A percentile compares a stretch with the other conserved stretches of the same genome.
Evolutionary conservation across 2,113 vertebrate genomes (phyloP).

Genomic region (Tychaedon coryphoeus): DNA sequence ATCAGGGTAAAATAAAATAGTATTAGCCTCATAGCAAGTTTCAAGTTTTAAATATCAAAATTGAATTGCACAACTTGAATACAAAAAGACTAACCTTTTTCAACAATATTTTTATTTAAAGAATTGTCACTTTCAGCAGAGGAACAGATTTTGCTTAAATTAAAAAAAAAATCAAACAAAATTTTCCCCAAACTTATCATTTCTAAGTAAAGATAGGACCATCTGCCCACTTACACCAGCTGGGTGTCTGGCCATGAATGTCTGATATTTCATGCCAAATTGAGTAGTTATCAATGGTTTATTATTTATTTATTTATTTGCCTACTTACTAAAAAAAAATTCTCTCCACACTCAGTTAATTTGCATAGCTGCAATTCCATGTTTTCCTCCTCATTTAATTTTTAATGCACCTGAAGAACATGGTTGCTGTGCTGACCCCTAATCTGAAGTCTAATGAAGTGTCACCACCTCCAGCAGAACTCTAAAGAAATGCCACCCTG

Average conservation of each 20-base stretch:
- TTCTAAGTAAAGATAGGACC: conserved; percentile 57
- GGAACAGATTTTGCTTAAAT: conserved; percentile 59
- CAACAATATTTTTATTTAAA: conserved; percentile 48
- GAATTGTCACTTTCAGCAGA: conserved; percentile 39
- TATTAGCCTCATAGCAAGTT: background rate
- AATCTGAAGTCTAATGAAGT: fast-evolving
- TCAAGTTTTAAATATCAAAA: conserved; percentile 10
- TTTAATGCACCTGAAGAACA: background rate
- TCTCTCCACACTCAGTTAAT: background rate
- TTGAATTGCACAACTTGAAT: conserved; percentile 13
- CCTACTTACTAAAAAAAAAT: background rate
- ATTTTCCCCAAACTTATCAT: conserved; percentile 40
- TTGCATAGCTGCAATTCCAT: background rate
- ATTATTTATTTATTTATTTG: conserved; percentile 48
- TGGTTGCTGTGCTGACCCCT: background rate
- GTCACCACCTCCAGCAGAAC: background rate
- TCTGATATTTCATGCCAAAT: conserved; percentile 53
- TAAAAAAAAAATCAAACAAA: background rate
- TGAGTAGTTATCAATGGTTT: conserved; percentile 47
- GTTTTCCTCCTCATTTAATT: background rate
- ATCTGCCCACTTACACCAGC: conserved; percentile 64
- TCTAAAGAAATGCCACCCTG: background rate
- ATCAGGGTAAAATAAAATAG: background rate
- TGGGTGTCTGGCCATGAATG: conserved; percentile 59
- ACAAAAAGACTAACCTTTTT: conserved; percentile 61